Base-by-base conservation (phyloP, 2,113 vertebrate genomes). In the Meles meles region DNA sequence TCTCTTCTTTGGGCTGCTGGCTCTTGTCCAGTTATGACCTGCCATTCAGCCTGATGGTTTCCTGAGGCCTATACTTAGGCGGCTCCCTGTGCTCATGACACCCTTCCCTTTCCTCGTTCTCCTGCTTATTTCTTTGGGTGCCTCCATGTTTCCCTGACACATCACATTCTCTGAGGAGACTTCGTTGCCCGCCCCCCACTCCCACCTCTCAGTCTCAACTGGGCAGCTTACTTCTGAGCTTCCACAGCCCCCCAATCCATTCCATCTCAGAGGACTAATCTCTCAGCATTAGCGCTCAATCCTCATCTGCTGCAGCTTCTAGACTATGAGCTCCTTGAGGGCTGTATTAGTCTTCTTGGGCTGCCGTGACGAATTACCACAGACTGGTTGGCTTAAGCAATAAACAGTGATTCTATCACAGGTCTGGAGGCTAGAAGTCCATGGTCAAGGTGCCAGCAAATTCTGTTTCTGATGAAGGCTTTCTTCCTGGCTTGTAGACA, bases 41-140 rank as follows among this genome's bases (percentile, higher is more conserved):
- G 6, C n/a, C 0, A 0, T 21, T 42, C 3, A 10, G 15, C 7
- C 67, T n/a, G 49, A 31, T 0, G 0, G 25, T 37, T 72, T 72
- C 44, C 90, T 4, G 23, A 72, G 72, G 52, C 29, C 76, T 80
- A n/a, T 29, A 17, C 37, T 18, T 21, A 11, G 10, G 49, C 23
- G 8, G n/a, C 9, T 69, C 7, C 34, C 18, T 10, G 2, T 14
- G 39, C 44, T 76, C 47, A 5, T 1, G 37, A 21, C 1, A 21
- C 25, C 55, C 37, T 61, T 69, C 21, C 15, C 52, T 37, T 55
- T 61, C 87, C 47, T 69, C 27, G 69, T 80, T 67, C 76, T 67
- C 67, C 31, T 25, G 7, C 20, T 85, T 8, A 21, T 34, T 37
- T 88, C 34, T 47, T 74, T 81, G 39, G 47, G 55, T 59, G 34